A percentile compares a stretch with the other conserved stretches of the same genome.
Evolutionary conservation across 2,888 invertebrate genomes (phyloP).

Genomic region (Melipona bicolor): DNA sequence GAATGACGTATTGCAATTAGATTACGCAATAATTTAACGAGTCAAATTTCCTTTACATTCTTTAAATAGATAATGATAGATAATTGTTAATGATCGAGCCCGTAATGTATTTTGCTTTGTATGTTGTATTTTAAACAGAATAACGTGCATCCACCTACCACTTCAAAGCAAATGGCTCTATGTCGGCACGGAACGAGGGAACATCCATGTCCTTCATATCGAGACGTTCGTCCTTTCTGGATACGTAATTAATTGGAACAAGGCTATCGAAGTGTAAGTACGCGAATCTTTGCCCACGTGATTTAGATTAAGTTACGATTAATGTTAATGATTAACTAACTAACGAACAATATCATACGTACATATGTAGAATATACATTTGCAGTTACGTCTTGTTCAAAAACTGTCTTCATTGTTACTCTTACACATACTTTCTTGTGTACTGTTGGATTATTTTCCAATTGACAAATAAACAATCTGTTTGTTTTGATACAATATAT

Average conservation of each 20-base stretch:
- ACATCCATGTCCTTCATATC: constrained; percentile 98
- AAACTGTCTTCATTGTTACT: background rate
- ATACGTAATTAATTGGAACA: constrained; percentile 99
- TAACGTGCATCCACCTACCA: constrained; percentile 97
- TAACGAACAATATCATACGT: constrained; percentile 11
- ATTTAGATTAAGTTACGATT: constrained; percentile 19
- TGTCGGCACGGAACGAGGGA: constrained; percentile 98
- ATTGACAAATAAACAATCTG: background rate
- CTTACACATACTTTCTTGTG: background rate
- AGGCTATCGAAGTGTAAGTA: constrained; percentile 99
- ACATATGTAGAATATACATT: constrained; percentile 15
- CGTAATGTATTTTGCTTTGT: background rate
- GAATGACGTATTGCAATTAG: no score
- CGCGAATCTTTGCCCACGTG: constrained; percentile 31
- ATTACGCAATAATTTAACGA: no score
- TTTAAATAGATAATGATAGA: background rate
- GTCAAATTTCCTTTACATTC: background rate
- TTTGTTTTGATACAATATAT: background rate
- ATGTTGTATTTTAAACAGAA: constrained; percentile 86
- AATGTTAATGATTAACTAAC: background rate
- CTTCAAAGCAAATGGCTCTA: constrained; percentile 99
- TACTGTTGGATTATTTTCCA: background rate
- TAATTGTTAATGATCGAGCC: background rate
- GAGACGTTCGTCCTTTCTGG: constrained; percentile 98
- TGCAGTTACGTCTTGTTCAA: constrained; percentile 8